Conservation (phyloP, 1,140 invertebrate species). For the Heliconius melpomene region DNA sequence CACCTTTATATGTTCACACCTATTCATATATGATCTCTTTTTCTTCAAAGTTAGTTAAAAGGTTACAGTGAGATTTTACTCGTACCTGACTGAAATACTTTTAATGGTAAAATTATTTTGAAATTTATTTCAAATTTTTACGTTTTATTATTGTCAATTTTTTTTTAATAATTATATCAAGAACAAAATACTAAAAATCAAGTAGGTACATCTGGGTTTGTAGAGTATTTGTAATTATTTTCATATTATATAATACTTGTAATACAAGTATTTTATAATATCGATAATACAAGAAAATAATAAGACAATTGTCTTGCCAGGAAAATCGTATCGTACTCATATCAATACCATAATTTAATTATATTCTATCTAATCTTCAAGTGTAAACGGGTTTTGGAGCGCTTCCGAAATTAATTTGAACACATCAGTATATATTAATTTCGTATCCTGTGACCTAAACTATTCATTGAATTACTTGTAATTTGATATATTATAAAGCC, state of each 20-base stretch:
- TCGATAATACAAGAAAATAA: neutral
- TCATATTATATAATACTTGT: too few relatives aligned
- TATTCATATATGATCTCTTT: neutral
- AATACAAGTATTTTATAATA: neutral
- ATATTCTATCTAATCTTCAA: neutral
- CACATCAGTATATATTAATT: constrained; percentile 14
- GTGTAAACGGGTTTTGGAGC: neutral
- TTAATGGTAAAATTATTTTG: neutral
- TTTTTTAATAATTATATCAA: too few relatives aligned
- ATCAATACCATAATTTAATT: too few relatives aligned
- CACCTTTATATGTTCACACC: neutral
- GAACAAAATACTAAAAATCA: too few relatives aligned
- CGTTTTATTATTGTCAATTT: too few relatives aligned
- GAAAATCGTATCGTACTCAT: constrained; percentile 4
- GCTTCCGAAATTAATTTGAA: constrained; percentile 21
- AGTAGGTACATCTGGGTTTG: too few relatives aligned
- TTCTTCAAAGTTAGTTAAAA: neutral
- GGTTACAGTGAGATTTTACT: too few relatives aligned
- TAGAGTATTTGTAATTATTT: too few relatives aligned
- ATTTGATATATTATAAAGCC: constrained; percentile 3
- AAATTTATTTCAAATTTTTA: too few relatives aligned
- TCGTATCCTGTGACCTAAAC: neutral
- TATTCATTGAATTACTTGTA: constrained; percentile 15
- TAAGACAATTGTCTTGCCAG: neutral
- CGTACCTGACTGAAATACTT: too few relatives aligned